Percentiles rank a stretch among this genome's conserved stretches.
Evolutionary conservation across 1,140 invertebrate species (phyloP).

Genomic region (Drosophila eugracilis): DNA sequence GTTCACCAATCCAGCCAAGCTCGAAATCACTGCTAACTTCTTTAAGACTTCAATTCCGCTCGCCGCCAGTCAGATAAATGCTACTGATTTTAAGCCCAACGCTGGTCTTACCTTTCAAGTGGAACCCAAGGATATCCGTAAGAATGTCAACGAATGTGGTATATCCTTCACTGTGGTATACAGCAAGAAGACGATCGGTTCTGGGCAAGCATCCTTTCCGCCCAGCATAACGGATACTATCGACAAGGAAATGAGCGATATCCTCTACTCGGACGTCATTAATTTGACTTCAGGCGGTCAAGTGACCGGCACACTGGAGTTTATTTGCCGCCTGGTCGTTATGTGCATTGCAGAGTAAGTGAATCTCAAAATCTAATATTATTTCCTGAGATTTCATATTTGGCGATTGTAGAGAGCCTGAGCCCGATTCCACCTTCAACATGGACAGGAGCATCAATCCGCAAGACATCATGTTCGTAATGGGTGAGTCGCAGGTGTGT

Average conservation of each 20-base stretch:
- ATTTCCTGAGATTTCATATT: neutral
- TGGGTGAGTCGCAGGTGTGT: constrained; percentile 52
- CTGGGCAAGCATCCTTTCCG: constrained; percentile 30
- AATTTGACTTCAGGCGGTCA: neutral
- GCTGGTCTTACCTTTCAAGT: constrained; percentile 11
- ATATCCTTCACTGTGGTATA: constrained; percentile 29
- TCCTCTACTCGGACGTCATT: constrained; percentile 34
- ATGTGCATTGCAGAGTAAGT: constrained; percentile 46
- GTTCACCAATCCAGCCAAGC: constrained; percentile 1
- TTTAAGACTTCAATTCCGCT: constrained; percentile 15
- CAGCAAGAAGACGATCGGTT: constrained; percentile 12
- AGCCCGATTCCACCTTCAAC: constrained; percentile 3
- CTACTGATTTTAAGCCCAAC: constrained; percentile 30
- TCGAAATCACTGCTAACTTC: constrained; percentile 34
- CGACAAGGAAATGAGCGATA: constrained; percentile 30
- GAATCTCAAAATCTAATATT: neutral
- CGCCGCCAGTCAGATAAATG: constrained; percentile 49
- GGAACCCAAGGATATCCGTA: constrained; percentile 14
- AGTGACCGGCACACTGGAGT: constrained; percentile 32
- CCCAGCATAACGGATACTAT: constrained; percentile 23
- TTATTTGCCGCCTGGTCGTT: constrained; percentile 39
- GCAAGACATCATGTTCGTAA: constrained; percentile 54
- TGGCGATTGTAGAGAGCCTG: neutral
- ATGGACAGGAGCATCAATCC: constrained; percentile 60
- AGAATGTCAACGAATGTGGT: constrained; percentile 26